Percentiles rank a stretch among this genome's conserved stretches.
Evolutionary conservation across 2,113 vertebrate species (phyloP).

Genomic region (Indicator maculatus): DNA sequence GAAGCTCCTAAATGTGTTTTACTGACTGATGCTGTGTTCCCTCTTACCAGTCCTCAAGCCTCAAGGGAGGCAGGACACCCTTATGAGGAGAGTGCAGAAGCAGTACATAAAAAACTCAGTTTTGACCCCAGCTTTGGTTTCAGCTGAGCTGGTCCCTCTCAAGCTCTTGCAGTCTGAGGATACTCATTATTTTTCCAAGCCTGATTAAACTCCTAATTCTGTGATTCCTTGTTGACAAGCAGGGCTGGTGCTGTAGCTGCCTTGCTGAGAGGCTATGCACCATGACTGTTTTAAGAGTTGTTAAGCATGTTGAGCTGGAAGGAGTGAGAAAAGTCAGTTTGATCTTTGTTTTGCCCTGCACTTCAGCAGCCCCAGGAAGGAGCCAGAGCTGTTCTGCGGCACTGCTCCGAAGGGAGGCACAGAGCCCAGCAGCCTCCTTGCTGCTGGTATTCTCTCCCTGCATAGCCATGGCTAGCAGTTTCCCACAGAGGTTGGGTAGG

Average conservation of each 20-base stretch:
- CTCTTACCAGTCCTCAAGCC: not conserved
- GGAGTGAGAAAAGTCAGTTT: not conserved
- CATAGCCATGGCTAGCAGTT: fast-evolving
- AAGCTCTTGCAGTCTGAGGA: not conserved
- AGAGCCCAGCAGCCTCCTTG: not conserved
- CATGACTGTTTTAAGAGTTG: too few relatives aligned
- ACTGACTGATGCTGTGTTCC: fast-evolving
- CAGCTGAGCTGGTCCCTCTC: not conserved
- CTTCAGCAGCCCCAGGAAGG: not conserved
- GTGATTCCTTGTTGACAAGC: not conserved
- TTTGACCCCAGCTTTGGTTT: not conserved
- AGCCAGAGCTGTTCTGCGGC: not conserved
- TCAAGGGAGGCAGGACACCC: not conserved
- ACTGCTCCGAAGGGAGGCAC: not conserved
- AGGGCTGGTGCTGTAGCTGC: not conserved
- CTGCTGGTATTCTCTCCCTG: not conserved
- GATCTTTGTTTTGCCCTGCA: not conserved
- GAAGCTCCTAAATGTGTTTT: not conserved
- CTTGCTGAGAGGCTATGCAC: not conserved
- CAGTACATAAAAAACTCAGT: not conserved
- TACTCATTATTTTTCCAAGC: not conserved
- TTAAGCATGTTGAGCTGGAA: not conserved
- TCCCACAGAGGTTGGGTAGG: not conserved
- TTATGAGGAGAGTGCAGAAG: not conserved
- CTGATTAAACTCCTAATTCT: not conserved